Evolutionary conservation across 2,888 invertebrate genomes (phyloP), one percentile per base, ranked within the genome.

Genomic region (Heliconius charithonia): DNA sequence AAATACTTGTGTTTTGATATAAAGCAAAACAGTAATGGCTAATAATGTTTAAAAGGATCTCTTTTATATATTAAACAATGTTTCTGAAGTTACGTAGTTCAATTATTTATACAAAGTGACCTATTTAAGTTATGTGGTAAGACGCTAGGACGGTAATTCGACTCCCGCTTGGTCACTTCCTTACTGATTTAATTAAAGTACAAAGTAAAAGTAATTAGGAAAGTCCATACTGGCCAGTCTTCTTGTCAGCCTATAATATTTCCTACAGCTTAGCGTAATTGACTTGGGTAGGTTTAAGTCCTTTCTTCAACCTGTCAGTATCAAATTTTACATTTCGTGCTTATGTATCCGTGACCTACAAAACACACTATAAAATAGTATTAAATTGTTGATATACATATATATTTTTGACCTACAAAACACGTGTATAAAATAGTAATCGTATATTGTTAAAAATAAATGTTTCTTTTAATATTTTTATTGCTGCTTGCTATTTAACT

Each of bases 241-340:
- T 41, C 69, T 16, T 45, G 41, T 25, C 25, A 7, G 69, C 16
- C 41, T 41, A 41, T 67, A 67, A 41, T 25, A 67, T 67, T 41
- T 41, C 67, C 67, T 69, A 69, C 69, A 69, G 69, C 69, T 69
- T 69, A 69, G 41, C 25, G 69, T 69, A 69, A 69, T 69, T 69
- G 69, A 25, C 69, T 69, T 69, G 25, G 69, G 41, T 45, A 45
- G 41, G 41, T 41, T n/a, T 67, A 67, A 41, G 25, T 69, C 41
- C 69, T 45, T 69, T 45, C 69, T 69, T 69, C 25, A 25, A 45
- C 41, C 69, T 69, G 41, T 69, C 41, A 45, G 7, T 25, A 27
- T 45, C 69, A 69, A 69, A 69, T 25, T 69, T 45, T 45, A 69
- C 25, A 13, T 69, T 25, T 25, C 13, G 16, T 45, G 13, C 25